A percentile compares a stretch with the other conserved stretches of the same genome.
Evolutionary conservation across 1,140 invertebrate genomes (phyloP).

Genomic region (Ostrea edulis): DNA sequence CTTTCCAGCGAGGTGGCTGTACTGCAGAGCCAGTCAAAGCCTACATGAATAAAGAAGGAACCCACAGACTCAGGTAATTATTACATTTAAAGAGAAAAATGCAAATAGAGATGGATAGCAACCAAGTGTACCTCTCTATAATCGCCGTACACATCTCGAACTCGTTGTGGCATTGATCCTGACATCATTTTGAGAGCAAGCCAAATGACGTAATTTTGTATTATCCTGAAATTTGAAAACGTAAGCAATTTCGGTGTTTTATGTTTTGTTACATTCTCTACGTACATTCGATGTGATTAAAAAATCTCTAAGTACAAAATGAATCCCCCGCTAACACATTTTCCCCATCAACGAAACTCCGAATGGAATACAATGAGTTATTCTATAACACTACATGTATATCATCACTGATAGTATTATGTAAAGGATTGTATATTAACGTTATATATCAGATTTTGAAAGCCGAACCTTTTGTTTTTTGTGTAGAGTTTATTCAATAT

Average conservation of each 20-base stretch:
- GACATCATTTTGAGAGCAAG: constrained; percentile 11
- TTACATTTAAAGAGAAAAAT: neutral
- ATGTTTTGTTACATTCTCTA: too few species aligned
- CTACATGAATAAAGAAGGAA: neutral
- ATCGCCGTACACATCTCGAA: constrained; percentile 18
- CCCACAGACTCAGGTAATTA: neutral
- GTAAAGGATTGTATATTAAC: neutral
- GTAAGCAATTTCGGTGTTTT: neutral
- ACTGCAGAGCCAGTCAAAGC: constrained; percentile 44
- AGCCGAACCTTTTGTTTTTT: constrained; percentile 66
- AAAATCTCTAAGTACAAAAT: neutral
- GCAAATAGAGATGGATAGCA: neutral
- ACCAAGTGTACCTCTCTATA: constrained; percentile 47
- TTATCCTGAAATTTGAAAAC: constrained; percentile 6
- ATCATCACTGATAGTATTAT: neutral
- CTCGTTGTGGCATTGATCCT: constrained; percentile 22
- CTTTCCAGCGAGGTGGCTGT: constrained; percentile 53
- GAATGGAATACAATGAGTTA: neutral
- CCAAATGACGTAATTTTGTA: constrained; percentile 55
- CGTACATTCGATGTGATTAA: too few species aligned
- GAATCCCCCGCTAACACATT: neutral
- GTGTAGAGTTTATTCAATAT: constrained; percentile 86
- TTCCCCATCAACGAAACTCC: neutral
- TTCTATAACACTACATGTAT: too few species aligned
- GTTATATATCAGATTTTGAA: neutral